Evolutionary conservation across 2,888 invertebrate species (phyloP).

Genomic region (Cephus rjabovi): DNA sequence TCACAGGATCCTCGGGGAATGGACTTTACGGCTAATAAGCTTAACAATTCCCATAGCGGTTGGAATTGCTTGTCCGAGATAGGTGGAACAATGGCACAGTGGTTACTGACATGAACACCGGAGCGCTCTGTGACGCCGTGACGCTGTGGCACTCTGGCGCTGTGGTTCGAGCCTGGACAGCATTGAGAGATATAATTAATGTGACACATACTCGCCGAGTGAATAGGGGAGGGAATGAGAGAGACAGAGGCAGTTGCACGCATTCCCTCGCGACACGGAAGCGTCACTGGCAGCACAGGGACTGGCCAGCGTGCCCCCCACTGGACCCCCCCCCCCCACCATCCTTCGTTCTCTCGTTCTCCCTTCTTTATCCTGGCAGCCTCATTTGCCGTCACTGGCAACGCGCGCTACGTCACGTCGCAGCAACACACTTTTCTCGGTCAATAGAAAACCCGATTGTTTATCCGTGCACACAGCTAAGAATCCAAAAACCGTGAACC

Average conservation of each 20-base stretch:
- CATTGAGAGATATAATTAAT: slow-evolving; percentile 52
- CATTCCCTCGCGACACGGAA: slow-evolving; percentile 34
- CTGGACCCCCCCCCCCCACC: background rate
- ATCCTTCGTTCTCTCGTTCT: background rate
- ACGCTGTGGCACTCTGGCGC: background rate
- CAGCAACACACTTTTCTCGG: no score
- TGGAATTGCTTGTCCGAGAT: slow-evolving; percentile 29
- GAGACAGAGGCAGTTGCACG: slow-evolving; percentile 29
- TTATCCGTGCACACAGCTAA: no score
- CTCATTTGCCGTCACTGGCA: no score
- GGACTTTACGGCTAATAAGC: slow-evolving; percentile 50
- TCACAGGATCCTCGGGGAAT: background rate
- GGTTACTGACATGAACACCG: slow-evolving; percentile 54
- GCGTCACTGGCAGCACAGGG: slow-evolving; percentile 21
- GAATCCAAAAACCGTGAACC: no score
- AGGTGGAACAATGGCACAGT: slow-evolving; percentile 43
- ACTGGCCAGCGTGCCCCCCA: slow-evolving; percentile 10
- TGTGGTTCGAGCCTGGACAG: slow-evolving; percentile 17
- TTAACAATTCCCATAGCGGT: slow-evolving; percentile 52
- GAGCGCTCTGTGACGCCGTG: slow-evolving; percentile 20
- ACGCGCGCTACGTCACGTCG: no score
- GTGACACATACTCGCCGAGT: slow-evolving; percentile 47
- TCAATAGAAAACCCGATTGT: no score
- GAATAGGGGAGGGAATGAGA: slow-evolving; percentile 34
- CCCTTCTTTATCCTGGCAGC: no score